Conservation (phyloP, 2,113 vertebrate genomes). For the Panthera leo region DNA sequence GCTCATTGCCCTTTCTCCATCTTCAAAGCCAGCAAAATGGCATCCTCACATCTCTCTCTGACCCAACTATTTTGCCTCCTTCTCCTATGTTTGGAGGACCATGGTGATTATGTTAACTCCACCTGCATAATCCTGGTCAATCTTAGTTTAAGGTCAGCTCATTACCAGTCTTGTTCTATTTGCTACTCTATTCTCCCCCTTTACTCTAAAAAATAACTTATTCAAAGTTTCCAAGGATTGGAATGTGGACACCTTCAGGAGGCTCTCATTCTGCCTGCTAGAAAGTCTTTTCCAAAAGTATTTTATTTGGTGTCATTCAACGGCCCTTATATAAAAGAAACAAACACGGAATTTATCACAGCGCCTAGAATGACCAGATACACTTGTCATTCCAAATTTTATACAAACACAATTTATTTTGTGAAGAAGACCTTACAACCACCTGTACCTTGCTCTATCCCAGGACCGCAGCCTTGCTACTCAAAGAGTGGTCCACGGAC, state of each 20-base stretch:
- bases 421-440: neutral
- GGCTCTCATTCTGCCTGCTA: neutral
- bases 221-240: neutral
- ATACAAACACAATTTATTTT: neutral
- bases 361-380: neutral
- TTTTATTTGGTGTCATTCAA: neutral
- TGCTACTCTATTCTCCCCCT: neutral
- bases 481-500: neutral
- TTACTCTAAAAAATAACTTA: no score
- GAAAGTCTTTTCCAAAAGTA: neutral
- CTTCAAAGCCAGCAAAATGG: no score
- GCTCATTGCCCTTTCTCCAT: no score
- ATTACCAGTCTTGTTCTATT: neutral
- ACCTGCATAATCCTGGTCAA: no score
- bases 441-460: neutral
- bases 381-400: neutral
- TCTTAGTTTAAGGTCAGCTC: no score
- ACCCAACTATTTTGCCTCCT: no score
- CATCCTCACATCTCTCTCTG: no score
- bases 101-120: no score
- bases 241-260: neutral
- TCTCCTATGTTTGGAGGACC: no score
- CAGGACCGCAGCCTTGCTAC: neutral
- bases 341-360: neutral
- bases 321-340: neutral